Base-by-base conservation (phyloP, 2,888 invertebrate genomes). In the Troides aeacus region DNA sequence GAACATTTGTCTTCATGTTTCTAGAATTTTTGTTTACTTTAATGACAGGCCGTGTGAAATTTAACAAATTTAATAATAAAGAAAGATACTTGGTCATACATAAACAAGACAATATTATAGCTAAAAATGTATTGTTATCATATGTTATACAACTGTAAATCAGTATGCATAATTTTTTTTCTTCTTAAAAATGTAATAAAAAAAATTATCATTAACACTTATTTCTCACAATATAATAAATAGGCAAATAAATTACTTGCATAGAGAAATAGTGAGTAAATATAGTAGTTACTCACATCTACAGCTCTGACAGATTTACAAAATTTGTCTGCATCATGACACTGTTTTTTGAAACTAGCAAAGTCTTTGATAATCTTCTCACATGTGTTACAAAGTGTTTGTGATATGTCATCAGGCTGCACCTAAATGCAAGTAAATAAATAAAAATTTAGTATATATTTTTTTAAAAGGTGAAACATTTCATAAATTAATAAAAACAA, bases 341-440 rank as follows among this genome's bases (percentile, higher is more conserved):
- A 84, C 72, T 77, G 76, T 53, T 76, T 74, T 71, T 86, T 87
- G 62, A 87, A 84, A 64, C 76, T 65, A 1, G 75, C 74, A 75
- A 74, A 86, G 0, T 73, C 75, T 62, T 78, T 73, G 1, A 87
- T 70, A 46, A 76, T 76, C 15, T 73, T 57, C 1, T 75, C 75
- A 77, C 87, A 87, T 10, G 68, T 72, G 4, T 66, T 64, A 66
- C 79, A 80, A 3, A 74, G 24, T 30, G 62, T 65, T 70, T 64
- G 57, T n/a, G 69, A 71, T 15, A 56, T 23, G 53, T 70, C 66
- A n/a, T 66, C n/a, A 15, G 23, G 50, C 7, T 58, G 24, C 7
- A 69, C 65, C 69, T 69, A 62, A 39, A 64, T 60, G 57, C 18
- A 57, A 21, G 21, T 18, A 21, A n/a, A 10, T 23, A n/a, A 57